Evolutionary conservation across 2,797 vertebrate genomes (phyloP).

Genomic region (Gallinago stenura): DNA sequence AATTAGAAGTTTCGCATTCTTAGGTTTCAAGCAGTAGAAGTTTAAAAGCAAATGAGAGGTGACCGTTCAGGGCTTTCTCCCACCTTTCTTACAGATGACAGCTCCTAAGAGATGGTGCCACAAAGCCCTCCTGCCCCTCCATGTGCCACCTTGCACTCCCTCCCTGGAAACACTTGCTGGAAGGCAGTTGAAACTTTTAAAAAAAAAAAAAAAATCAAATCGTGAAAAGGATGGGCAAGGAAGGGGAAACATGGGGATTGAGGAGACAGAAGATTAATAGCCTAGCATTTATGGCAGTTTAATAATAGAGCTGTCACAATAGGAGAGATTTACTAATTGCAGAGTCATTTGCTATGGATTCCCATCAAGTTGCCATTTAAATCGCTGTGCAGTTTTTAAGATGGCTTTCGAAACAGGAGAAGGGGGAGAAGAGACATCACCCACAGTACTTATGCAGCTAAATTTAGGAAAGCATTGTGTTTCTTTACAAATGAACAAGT

Average conservation of each 20-base stretch:
- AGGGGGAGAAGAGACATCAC: not conserved
- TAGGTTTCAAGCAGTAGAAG: not conserved
- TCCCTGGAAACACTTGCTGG: not conserved
- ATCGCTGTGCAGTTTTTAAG: constrained; percentile 38
- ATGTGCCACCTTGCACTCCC: not conserved
- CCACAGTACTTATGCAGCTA: constrained; percentile 23
- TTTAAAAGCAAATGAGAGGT: not conserved
- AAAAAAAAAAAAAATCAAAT: not conserved
- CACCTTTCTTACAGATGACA: not conserved
- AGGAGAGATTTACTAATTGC: constrained; percentile 78
- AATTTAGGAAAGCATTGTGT: constrained; percentile 37
- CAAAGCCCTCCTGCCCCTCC: not conserved
- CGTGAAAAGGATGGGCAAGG: constrained; percentile 14
- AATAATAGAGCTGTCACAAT: constrained; percentile 80
- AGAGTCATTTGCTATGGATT: constrained; percentile 72
- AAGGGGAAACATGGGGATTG: constrained; percentile 43
- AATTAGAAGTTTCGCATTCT: not conserved
- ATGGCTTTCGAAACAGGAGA: constrained; percentile 1
- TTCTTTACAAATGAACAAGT: not conserved
- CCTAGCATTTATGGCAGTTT: constrained; percentile 75
- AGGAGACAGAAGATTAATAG: constrained; percentile 75
- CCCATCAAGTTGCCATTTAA: constrained; percentile 76
- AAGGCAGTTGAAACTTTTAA: constrained; percentile 12
- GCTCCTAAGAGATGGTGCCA: not conserved
- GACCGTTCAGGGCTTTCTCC: not conserved